Evolutionary conservation across 2,888 invertebrate species (phyloP), one percentile per base, ranked within the genome.

Genomic region (Trachelus stipa): DNA sequence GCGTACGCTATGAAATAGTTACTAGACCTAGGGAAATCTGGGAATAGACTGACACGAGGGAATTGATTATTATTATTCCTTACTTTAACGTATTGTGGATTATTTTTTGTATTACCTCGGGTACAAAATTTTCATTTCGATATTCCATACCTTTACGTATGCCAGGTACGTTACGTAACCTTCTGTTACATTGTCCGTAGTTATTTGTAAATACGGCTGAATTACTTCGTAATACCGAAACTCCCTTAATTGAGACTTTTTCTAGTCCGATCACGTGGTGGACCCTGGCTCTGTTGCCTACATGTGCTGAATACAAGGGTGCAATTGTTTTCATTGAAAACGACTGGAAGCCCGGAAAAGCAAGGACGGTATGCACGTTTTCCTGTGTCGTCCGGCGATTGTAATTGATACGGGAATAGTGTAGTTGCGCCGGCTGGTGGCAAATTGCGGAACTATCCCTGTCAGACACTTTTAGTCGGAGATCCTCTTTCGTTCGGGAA

Each of bases 201-300:
- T 15, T 15, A 56, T 23, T 56, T 56, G 56, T 56, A 56, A 9
- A 56, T 23, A 56, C 56, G 56, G 56, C 9, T 9, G 56, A 56
- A 1, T 23, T 56, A 56, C 56, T 23, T 56, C 56, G 6, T 56
- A 23, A 11, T 30, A 34, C 12, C 71, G 34, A 34, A 71, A 11
- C 31, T 71, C 30, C 2, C 15, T 71, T 71, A 71, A 71, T 71
- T 71, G 23, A 12, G 30, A 71, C 35, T 71, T 71, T 71, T 71
- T 71, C 31, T 71, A 71, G 31, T 71, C 71, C 31, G 31, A 71
- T 71, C 71, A 71, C 71, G 71, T 33, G 31, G 31, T 33, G 31
- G 15, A 34, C 1, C 30, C 31, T 71, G 71, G 71, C 34, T 56
- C 23, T 56, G 56, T 23, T 23, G 56, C 56, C 56, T 56, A 23